Evolutionary conservation across 2,797 vertebrate genomes (phyloP), one percentile per base, ranked within the genome.

Genomic region (Oryzias dopingdopingensis): DNA sequence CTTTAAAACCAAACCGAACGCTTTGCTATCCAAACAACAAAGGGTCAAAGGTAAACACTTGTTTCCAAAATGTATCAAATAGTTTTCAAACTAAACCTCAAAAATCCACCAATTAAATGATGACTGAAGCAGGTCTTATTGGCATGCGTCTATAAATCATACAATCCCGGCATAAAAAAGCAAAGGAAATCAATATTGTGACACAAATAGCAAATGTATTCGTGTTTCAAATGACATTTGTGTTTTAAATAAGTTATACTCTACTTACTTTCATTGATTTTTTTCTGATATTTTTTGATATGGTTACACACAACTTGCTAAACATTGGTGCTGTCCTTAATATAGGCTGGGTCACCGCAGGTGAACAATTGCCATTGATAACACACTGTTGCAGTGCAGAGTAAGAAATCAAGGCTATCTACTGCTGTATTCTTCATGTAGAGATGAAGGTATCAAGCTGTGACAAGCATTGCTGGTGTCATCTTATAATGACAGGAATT

Each of bases 211-310:
- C 10, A 37, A 3, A 12, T 37, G 29, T 37, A 37, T 37, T 37
- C 74, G n/a, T 18, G 18, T 18, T 18, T 18, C 18, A 18, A n/a
- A 65, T 73, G 72, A 53, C 66, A 61, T 67, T 58, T 49, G 47
- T 62, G 65, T 85, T 80, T 79, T 59, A 85, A 82, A 62, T 56
- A 52, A 80, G 65, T 17, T 37, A 2, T 52, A 77, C 64, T 43
- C 5, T 62, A 65, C 81, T 77, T 67, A 53, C 63, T 65, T 23
- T 2, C 60, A 79, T 81, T 62, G 68, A 82, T 84, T 77, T 77
- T 85, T 82, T 71, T 29, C 5, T 6, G 1, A 6, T 5, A 6
- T 6, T 29, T 62, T 60, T 51, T 24, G 26, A 41, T 14, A 17
- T 4, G 24, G 20, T 58, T 65, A 29, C 46, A 26, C 52, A 56